phyloP scores from a whole-genome alignment of 64 coral and sea anemone species.

The Porites lutea region DNA sequence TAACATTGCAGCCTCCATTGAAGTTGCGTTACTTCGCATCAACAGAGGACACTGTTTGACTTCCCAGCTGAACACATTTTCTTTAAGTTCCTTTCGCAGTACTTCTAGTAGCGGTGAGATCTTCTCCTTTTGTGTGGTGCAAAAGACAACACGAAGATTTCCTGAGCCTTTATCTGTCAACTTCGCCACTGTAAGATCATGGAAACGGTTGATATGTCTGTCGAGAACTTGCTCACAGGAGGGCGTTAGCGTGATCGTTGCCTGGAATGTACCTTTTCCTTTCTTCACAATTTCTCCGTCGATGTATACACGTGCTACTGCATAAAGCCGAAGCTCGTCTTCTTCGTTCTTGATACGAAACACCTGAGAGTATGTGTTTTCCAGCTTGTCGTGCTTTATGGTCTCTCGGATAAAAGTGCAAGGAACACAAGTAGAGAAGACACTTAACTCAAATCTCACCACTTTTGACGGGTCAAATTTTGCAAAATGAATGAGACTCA shows the following conservation, averaged over 20 bases:
- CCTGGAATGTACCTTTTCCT: background rate
- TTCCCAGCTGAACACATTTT: background rate
- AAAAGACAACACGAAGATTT: background rate
- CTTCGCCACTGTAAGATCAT: background rate
- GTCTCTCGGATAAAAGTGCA: no score
- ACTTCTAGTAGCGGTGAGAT: background rate
- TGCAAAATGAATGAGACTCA: no score
- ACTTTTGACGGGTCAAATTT: no score
- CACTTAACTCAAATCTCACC: no score
- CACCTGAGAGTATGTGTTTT: no score
- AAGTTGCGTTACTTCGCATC: background rate
- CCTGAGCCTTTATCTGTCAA: background rate
- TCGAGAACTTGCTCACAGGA: background rate
- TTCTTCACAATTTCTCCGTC: background rate
- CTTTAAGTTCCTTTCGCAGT: background rate
- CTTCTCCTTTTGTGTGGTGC: background rate
- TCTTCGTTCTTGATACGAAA: no score
- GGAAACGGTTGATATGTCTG: background rate
- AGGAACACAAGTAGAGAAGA: no score
- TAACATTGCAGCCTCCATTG: background rate
- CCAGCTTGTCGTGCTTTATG: no score
- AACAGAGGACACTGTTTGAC: background rate
- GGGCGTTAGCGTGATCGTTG: background rate
- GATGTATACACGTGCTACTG: background rate
- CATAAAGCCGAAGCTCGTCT: background rate